These are phyloP conservation scores for Andrena bicolor DNA, from an alignment of 2,888 invertebrate genomes.

Conservation along the genomic window DNA sequence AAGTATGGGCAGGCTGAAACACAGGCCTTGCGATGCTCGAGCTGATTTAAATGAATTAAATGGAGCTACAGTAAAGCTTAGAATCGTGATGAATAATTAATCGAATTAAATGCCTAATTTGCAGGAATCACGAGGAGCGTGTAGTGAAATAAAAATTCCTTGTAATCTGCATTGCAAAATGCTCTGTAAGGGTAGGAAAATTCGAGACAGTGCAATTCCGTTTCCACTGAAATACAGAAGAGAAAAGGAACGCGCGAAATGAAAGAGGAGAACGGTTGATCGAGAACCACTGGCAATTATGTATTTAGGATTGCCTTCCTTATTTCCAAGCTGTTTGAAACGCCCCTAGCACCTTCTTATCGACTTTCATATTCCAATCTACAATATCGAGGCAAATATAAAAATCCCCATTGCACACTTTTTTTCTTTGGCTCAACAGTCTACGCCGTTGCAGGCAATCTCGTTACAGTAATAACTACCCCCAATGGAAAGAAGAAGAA, in stretches of 20 bases:
- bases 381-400: no score
- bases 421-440: no score
- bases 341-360: no score
- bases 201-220: not conserved
- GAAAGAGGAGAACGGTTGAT: not conserved
- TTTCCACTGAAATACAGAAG: no score
- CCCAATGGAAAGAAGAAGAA: no score
- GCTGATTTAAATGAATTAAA: not conserved
- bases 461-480: no score
- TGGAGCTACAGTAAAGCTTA: not conserved
- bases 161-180: not conserved
- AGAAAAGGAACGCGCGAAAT: not conserved
- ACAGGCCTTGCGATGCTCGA: not conserved
- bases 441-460: no score
- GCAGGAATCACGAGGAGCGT: not conserved
- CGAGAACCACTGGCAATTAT: not conserved
- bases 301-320: no score
- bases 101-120: not conserved
- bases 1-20: not conserved
- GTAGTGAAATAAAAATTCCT: not conserved
- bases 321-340: no score
- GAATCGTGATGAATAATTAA: not conserved
- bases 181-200: not conserved
- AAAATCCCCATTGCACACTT: no score
- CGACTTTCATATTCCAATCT: no score